Percentiles rank a stretch among this genome's conserved stretches.
Evolutionary conservation across 2,888 invertebrate genomes (phyloP).

Genomic region (Trachelus stipa): DNA sequence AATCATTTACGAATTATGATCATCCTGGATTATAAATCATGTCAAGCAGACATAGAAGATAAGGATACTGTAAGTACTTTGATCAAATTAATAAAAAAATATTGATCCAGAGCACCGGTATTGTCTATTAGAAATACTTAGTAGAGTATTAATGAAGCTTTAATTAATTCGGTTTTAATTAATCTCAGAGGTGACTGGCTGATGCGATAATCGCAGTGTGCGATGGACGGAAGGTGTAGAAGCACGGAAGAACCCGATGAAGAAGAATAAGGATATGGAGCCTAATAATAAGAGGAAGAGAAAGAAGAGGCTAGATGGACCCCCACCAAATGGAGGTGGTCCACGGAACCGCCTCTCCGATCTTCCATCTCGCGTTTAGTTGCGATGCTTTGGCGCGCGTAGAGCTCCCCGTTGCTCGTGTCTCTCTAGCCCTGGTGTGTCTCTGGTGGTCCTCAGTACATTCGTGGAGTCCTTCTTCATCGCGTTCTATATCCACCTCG

Average conservation of each 20-base stretch:
- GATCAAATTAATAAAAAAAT: too few relatives aligned
- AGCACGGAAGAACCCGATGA: not conserved
- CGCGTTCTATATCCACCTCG: constrained; percentile 27
- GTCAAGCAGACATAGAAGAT: not conserved
- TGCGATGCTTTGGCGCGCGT: constrained; percentile 50
- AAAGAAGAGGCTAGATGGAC: constrained; percentile 1
- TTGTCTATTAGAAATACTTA: not conserved
- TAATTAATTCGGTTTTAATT: not conserved
- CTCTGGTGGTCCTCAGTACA: constrained; percentile 45
- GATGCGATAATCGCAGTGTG: not conserved
- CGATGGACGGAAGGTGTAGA: not conserved
- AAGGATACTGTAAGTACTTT: too few relatives aligned
- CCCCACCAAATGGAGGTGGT: constrained; percentile 50
- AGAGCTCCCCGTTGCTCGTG: constrained; percentile 42
- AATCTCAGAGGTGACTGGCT: not conserved
- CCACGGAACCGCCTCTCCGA: constrained; percentile 63
- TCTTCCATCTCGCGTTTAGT: constrained; percentile 30
- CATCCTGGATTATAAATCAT: not conserved
- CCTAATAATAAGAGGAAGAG: constrained; percentile 5
- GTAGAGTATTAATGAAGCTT: not conserved
- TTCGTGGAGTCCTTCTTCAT: constrained; percentile 43
- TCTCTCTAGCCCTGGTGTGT: constrained; percentile 39
- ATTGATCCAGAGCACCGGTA: too few relatives aligned
- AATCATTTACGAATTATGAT: not conserved
- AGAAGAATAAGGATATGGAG: not conserved